Base-by-base conservation (phyloP, 1,140 invertebrate species). In the Heterodera schachtii region DNA sequence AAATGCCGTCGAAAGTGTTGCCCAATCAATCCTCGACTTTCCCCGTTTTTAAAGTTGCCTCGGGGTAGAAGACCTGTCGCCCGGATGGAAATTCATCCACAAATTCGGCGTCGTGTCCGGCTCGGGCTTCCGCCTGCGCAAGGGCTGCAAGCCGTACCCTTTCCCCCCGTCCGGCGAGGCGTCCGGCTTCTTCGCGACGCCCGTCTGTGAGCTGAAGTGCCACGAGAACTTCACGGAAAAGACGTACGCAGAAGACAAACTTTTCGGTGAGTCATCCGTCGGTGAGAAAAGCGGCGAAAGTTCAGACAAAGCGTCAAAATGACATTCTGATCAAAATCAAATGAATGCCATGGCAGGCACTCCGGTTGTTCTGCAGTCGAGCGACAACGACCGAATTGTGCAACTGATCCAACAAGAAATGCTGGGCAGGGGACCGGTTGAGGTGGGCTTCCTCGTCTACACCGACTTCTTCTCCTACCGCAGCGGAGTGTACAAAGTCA, bases 391-490 rank as follows among this genome's bases (percentile, higher is more conserved):
- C 44, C 64, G 74, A 16, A 57, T 67, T 16, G 13, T 75, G 3
- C 92, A 76, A 19, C 52, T 94, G 83, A 96, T 96, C 82, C 93
- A 93, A 91, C 91, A 92, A 6, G 95, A 97, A 91, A 93, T 97
- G 67, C 93, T 93, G 90, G 93, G 91, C 44, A 95, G 96, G 90
- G 95, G 95, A 8, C 95, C 95, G 3, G 95, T 96, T 0, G 95
- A 96, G 91, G 95, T 92, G 0, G 94, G 94, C 60, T 95, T 96
- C 87, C 93, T 93, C 1, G 95, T 96, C 11, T 97, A 95, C 88
- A 92, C 92, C 73, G 95, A 97, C 91, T 94, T 97, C 86, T 91
- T 94, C 0, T 90, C 91, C 46, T 97, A 97, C 91, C 73, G 49
- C 57, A 60, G 60, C 19, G 94, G 95, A 85, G 95, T 96, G 5